Percentiles rank a stretch among this genome's conserved stretches.
These are phyloP conservation scores for Ptychobarbus kaznakovi DNA, from an alignment of 2,797 vertebrate genomes.

Conservation along the genomic window DNA sequence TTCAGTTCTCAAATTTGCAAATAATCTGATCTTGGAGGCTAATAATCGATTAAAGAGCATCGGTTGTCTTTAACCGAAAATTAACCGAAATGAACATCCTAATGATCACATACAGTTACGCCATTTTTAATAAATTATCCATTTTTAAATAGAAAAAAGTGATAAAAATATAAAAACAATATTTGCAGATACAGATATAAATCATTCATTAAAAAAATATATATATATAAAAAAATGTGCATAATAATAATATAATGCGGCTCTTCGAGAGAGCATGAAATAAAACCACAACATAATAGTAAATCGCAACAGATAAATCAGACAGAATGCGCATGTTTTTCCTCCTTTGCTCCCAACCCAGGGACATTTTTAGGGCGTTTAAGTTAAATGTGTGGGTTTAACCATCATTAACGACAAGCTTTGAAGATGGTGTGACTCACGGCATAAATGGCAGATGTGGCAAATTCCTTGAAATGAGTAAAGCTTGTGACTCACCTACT, in stretches of 20 bases:
- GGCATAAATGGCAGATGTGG: conserved; percentile 39
- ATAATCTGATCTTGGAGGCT: no score
- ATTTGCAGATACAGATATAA: background rate
- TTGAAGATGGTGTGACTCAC: conserved; percentile 34
- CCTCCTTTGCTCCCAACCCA: background rate
- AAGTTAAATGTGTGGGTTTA: conserved; percentile 33
- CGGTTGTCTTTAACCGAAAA: no score
- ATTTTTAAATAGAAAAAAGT: background rate
- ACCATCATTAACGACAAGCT: conserved; percentile 32
- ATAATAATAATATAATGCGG: background rate
- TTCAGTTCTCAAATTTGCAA: no score
- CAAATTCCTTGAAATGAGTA: background rate
- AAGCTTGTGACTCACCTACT: conserved; percentile 86
- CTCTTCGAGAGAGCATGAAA: conserved; percentile 7
- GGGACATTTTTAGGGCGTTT: background rate
- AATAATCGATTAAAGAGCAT: no score
- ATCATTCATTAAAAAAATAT: background rate
- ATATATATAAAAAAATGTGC: no score
- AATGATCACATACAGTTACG: no score
- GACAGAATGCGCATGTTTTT: background rate
- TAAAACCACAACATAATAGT: background rate
- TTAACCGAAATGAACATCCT: no score
- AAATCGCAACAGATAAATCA: conserved; percentile 9
- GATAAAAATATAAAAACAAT: background rate
- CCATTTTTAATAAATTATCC: background rate